phyloP scores from a whole-genome alignment of 2,888 invertebrate species.

The Epistrophe grossulariae region DNA sequence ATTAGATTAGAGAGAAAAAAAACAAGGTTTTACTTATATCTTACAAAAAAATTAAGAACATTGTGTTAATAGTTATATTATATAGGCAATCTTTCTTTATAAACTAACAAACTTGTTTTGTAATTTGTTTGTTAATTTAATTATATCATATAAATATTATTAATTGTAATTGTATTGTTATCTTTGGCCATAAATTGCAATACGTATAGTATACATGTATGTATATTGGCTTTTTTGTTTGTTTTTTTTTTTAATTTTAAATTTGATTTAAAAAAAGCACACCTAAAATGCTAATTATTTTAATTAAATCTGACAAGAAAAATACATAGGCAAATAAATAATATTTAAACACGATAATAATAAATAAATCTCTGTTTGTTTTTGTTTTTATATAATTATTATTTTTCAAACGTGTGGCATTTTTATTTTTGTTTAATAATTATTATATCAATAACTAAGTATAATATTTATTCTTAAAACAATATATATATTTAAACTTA shows the following conservation, averaged over 20 bases:
- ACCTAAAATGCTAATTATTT: background rate
- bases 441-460: background rate
- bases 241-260: background rate
- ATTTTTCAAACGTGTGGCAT: background rate
- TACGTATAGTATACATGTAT: background rate
- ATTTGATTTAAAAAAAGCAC: background rate
- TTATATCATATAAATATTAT: background rate
- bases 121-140: background rate
- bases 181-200: constrained; percentile 7
- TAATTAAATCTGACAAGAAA: background rate
- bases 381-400: background rate
- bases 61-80: background rate
- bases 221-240: background rate
- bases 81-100: background rate
- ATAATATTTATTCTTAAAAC: background rate
- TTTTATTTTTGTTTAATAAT: too few species aligned
- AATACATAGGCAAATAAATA: constrained; percentile 11
- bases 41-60: constrained; percentile 17
- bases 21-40: background rate
- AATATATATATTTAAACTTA: background rate
- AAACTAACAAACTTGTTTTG: background rate
- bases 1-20: background rate
- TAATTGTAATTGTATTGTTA: background rate
- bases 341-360: background rate
- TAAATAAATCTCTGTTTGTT: background rate